Base-by-base conservation (phyloP, 2,797 vertebrate species). In the Anniella stebbinsi region DNA sequence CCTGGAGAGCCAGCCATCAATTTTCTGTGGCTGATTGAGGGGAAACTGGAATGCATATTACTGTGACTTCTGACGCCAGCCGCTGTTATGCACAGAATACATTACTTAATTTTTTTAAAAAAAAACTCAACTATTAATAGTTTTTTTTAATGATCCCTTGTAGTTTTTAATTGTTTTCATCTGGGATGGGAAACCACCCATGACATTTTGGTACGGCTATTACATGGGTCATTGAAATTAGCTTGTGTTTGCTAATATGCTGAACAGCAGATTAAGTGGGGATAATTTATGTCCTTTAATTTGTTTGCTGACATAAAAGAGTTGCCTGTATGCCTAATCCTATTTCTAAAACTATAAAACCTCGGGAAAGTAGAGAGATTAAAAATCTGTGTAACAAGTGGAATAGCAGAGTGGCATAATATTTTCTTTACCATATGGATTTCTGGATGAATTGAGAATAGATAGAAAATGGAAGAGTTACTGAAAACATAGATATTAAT, bases 91-190 rank as follows among this genome's bases (percentile, higher is more conserved):
- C 4, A 15, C 87, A 78, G 94, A 88, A 88, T 89, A 84, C 0
- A 0, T 86, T 93, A 25, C 48, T 83, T 57, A 36, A 76, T 86
- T 86, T 76, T 57, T 87, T 77, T 84, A 80, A 86, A 91, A 88
- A 94, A 90, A 0, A 28, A 63, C 81, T 57, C 48, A 48, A 90
- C 93, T 94, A 92, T 94, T 96, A 96, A 95, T 94, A 93, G 90
- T 80, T 93, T 92, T 89, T 72, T 91, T 92, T 95, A 97, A 95
- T 91, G 92, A 93, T 86, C 85, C 88, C 94, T 95, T 95, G 95
- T 94, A 95, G 84, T 87, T 95, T 95, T 90, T 96, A 96, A 96
- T 96, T 91, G 54, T 90, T 94, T 95, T 96, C 96, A 94, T 96
- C 94, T 97, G 96, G 88, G 78, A 90, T 91, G 38, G 66, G 92